A percentile compares a stretch with the other conserved stretches of the same genome.
phyloP scores from a whole-genome alignment of 2,888 invertebrate genomes.

The Helobdella robusta region DNA sequence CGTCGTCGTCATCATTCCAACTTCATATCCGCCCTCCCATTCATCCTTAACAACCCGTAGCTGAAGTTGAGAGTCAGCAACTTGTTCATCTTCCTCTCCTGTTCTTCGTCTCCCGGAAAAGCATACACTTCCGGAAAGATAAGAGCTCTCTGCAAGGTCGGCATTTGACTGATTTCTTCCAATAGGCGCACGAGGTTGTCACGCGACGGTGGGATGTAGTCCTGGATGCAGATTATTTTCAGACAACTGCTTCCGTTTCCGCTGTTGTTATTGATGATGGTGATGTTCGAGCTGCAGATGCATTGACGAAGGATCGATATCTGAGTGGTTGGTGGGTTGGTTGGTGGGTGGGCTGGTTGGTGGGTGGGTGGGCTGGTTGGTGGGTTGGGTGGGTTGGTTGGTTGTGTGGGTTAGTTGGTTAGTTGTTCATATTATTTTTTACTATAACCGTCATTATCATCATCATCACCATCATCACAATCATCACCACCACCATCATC shows the following conservation, averaged over 20 bases:
- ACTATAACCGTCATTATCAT: too few species aligned
- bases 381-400: too few species aligned
- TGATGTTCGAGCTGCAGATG: conserved; percentile 34
- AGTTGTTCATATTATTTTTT: not conserved
- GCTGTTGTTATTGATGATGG: too few species aligned
- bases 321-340: too few species aligned
- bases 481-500: too few species aligned
- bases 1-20: conserved; percentile 27
- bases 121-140: conserved; percentile 42
- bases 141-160: conserved; percentile 39
- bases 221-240: conserved; percentile 40
- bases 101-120: conserved; percentile 38
- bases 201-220: conserved; percentile 39
- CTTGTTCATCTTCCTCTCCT: conserved; percentile 31
- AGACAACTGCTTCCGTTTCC: too few species aligned
- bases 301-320: conserved; percentile 36
- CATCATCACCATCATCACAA: too few species aligned
- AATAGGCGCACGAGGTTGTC: conserved; percentile 37
- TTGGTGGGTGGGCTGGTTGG: not conserved
- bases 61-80: conserved; percentile 28
- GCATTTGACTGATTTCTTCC: conserved; percentile 36
- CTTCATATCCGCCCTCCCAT: conserved; percentile 28
- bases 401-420: not conserved
- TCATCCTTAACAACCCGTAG: conserved; percentile 30
- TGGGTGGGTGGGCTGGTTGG: not conserved